phyloP scores from a whole-genome alignment of 2,113 vertebrate species.

The Muntiacus muntjak region DNA sequence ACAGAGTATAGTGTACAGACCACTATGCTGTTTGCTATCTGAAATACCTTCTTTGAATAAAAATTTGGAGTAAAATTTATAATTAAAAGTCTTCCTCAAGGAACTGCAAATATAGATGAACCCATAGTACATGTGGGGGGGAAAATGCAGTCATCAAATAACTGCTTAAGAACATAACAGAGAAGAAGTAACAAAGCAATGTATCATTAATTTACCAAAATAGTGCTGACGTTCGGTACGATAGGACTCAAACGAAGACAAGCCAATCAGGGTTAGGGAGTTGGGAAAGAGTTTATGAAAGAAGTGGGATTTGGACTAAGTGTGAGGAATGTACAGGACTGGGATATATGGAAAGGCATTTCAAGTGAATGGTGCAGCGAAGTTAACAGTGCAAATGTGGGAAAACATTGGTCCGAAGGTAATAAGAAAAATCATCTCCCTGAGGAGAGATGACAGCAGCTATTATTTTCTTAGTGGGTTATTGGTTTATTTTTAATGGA shows the following conservation, averaged over 20 bases:
- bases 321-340: neutral
- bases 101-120: neutral
- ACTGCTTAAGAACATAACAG: neutral
- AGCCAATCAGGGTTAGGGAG: neutral
- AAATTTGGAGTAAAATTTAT: neutral
- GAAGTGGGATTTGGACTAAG: neutral
- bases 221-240: neutral
- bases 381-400: neutral
- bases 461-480: neutral
- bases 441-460: neutral
- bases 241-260: neutral
- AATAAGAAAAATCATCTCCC: neutral
- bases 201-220: neutral
- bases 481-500: neutral
- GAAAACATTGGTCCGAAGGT: neutral
- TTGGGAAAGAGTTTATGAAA: neutral
- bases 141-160: neutral
- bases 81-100: neutral
- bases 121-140: neutral
- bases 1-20: neutral
- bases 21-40: neutral
- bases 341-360: neutral
- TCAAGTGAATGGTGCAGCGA: neutral
- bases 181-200: neutral
- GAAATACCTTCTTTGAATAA: neutral